phyloP scores from a whole-genome alignment of 2,797 vertebrate species.

The Ibycter americanus region DNA sequence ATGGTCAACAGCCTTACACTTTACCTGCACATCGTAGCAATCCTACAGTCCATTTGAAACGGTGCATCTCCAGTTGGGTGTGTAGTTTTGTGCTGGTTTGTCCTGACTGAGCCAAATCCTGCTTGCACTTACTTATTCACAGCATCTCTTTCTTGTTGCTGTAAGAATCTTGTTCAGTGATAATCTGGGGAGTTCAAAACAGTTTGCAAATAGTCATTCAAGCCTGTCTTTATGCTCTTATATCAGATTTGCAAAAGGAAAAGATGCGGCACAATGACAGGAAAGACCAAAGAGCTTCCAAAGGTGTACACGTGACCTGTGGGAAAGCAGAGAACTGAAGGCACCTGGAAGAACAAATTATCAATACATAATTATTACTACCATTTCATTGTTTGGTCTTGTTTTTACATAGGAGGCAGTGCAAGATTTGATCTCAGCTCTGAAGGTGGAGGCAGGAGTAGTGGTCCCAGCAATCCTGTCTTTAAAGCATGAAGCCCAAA shows the following conservation, averaged over 20 bases:
- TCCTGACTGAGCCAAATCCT: not conserved
- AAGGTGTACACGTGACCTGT: not conserved
- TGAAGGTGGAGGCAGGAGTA: conserved; percentile 77
- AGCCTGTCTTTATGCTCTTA: not conserved
- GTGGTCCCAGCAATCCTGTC: conserved; percentile 83
- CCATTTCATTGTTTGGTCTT: not conserved
- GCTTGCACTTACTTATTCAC: not conserved
- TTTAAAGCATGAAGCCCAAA: conserved; percentile 82
- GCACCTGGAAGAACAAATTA: not conserved
- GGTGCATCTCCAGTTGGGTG: not conserved
- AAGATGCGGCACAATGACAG: not conserved
- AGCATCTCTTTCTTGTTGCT: not conserved
- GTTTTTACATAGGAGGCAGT: conserved; percentile 82
- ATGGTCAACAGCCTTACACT: not conserved
- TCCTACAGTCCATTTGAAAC: not conserved
- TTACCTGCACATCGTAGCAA: too few relatives aligned
- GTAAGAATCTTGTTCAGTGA: not conserved
- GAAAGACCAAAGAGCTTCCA: not conserved
- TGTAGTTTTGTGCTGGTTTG: not conserved
- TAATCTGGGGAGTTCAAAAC: not conserved
- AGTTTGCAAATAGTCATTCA: not conserved
- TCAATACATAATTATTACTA: not conserved
- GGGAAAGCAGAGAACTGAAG: not conserved
- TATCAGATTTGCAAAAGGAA: not conserved
- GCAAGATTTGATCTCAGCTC: conserved; percentile 80